Percentiles rank a stretch among this genome's conserved stretches.
phyloP scores from a whole-genome alignment of 2,888 invertebrate genomes.

The Proisotoma minuta region DNA sequence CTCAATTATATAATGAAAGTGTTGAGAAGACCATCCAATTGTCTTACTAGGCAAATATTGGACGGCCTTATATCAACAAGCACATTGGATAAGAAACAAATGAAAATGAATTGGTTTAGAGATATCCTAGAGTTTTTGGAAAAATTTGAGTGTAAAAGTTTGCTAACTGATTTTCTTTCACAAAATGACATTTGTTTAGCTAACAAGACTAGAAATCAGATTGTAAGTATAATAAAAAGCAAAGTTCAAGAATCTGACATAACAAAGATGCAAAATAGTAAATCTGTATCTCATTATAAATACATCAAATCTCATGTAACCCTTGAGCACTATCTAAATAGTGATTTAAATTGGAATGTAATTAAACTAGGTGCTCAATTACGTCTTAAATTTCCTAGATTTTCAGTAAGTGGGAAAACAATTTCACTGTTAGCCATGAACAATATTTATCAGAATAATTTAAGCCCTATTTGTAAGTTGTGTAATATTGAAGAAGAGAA shows the following conservation, averaged over 20 bases:
- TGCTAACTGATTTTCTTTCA: neutral
- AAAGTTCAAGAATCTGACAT: neutral
- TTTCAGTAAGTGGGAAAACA: neutral
- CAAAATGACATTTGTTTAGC: neutral
- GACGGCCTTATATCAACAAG: neutral
- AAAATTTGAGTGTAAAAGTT: neutral
- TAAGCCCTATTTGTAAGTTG: neutral
- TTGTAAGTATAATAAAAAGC: neutral
- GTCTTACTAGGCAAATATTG: neutral
- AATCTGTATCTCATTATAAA: neutral
- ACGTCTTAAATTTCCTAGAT: neutral
- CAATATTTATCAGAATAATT: neutral
- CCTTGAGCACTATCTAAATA: neutral
- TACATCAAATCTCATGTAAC: neutral
- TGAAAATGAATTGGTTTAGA: neutral
- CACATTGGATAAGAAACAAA: neutral
- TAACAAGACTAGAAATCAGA: neutral
- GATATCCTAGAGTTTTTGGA: neutral
- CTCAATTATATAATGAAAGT: neutral
- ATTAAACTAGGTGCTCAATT: neutral
- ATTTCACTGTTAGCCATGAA: neutral
- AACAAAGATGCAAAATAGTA: neutral
- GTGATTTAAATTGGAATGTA: neutral
- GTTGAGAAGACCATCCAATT: neutral
- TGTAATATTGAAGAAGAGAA: neutral